Evolutionary conservation across 2,888 invertebrate species (phyloP).

Genomic region (Caenorhabditis sp.): DNA sequence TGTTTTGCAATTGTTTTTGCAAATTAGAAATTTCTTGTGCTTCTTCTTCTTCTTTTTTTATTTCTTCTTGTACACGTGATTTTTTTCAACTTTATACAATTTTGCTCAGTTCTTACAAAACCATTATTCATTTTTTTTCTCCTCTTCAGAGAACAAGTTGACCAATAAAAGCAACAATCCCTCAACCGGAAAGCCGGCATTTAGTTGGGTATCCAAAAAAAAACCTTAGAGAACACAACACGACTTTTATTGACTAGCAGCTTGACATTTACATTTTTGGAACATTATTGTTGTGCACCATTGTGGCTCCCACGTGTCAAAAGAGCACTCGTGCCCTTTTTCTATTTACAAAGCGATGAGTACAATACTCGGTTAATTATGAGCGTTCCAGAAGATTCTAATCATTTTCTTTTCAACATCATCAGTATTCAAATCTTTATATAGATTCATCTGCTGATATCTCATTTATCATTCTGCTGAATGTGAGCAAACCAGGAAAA

Average conservation of each 20-base stretch:
- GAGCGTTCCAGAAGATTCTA: background rate
- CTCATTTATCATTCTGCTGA: slow-evolving; percentile 10
- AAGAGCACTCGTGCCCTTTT: background rate
- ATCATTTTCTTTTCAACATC: background rate
- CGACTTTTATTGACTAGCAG: background rate
- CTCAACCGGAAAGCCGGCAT: too few relatives aligned
- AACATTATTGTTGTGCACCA: background rate
- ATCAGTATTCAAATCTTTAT: background rate
- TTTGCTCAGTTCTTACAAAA: too few relatives aligned
- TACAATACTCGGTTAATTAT: background rate
- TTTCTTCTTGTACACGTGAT: too few relatives aligned
- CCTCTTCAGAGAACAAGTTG: too few relatives aligned
- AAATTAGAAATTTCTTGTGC: too few relatives aligned
- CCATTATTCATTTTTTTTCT: too few relatives aligned
- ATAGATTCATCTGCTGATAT: background rate
- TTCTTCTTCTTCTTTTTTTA: too few relatives aligned
- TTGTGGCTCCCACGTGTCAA: background rate
- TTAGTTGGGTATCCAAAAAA: too few relatives aligned
- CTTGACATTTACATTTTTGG: background rate
- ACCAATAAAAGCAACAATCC: too few relatives aligned
- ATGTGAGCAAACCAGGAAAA: slow-evolving; percentile 16
- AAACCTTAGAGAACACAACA: background rate
- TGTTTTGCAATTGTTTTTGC: too few relatives aligned
- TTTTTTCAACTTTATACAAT: too few relatives aligned
- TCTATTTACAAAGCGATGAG: background rate